Base-by-base conservation (phyloP, 1,140 invertebrate species). In the Papilio polyxenes region DNA sequence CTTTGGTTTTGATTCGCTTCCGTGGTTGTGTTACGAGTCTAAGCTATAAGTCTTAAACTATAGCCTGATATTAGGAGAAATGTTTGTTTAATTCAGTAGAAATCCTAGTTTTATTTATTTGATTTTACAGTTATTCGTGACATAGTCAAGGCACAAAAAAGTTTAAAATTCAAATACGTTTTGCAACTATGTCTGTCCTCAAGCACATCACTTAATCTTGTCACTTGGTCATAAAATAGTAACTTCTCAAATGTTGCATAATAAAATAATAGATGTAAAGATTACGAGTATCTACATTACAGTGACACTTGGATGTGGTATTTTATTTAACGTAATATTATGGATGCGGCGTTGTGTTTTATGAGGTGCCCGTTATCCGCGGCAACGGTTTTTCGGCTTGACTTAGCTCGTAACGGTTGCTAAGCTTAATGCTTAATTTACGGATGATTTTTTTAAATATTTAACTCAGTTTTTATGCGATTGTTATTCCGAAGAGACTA, bases 361-460 rank as follows among this genome's bases (percentile, higher is more conserved):
- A 72, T 17, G 65, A 40, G 65, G 31, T 37, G 4, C 2, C 65
- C 65, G 65, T 72, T 72, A 72, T 72, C 31, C 23, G 40, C 59
- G 3, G 62, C 65, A 72, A 72, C 65, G 65, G 65, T 72, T 72
- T 72, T 72, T 72, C 65, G 65, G 65, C 65, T 72, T 37, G 65
- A 72, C 23, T 72, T 72, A 72, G 31, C 65, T 31, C 62, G 65
- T 72, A 37, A 37, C 65, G 65, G 23, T 72, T 37, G 11, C 31
- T 72, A 15, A 37, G 31, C 31, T 72, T 15, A 72, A 72, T 72
- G 65, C 31, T 72, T 72, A 72, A 72, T 37, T 72, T 72, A 37
- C 65, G 65, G 31, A 72, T 72, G 65, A 72, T 4, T 72, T 72
- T 40, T 69, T 31, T 37, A 4, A 13, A 65, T 65, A 31, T 31